Evolutionary conservation across 2,888 invertebrate genomes (phyloP).

Genomic region (Caenorhabditis imperialis): DNA sequence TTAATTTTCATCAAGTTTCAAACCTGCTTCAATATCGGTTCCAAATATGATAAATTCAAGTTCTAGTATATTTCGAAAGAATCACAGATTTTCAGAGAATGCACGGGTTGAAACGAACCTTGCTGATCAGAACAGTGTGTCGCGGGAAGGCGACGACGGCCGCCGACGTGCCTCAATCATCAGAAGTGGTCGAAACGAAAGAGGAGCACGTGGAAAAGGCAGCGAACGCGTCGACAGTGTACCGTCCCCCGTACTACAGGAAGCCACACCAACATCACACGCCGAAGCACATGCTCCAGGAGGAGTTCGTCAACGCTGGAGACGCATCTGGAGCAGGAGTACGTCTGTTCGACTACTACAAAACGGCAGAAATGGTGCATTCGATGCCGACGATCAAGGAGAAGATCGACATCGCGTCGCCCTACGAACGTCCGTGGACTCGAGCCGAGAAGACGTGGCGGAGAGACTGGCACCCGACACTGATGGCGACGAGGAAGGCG

Average conservation of each 20-base stretch:
- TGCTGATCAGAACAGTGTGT: constrained; percentile 24
- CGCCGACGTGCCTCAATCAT: constrained; percentile 15
- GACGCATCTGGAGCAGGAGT: constrained; percentile 67
- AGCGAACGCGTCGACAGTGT: constrained; percentile 54
- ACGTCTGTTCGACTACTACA: constrained; percentile 75
- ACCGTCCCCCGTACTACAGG: constrained; percentile 64
- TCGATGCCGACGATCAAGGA: constrained; percentile 70
- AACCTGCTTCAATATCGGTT: too few relatives aligned
- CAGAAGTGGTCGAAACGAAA: background rate
- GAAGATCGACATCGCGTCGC: constrained; percentile 74
- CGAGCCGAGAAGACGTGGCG: constrained; percentile 73
- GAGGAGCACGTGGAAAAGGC: constrained; percentile 10
- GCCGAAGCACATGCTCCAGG: constrained; percentile 67
- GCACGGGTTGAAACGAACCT: constrained; percentile 38
- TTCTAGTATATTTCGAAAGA: background rate
- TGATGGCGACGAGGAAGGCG: constrained; percentile 72
- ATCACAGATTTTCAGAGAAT: constrained; percentile 2
- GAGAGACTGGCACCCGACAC: constrained; percentile 67
- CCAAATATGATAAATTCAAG: background rate
- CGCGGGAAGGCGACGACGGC: constrained; percentile 31
- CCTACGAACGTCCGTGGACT: constrained; percentile 75
- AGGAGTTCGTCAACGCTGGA: constrained; percentile 66
- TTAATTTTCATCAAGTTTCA: too few relatives aligned
- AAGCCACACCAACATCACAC: constrained; percentile 58
- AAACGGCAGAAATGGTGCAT: constrained; percentile 71